Evolutionary conservation across 2,113 vertebrate species (phyloP).

Genomic region (Ceratotherium simum): DNA sequence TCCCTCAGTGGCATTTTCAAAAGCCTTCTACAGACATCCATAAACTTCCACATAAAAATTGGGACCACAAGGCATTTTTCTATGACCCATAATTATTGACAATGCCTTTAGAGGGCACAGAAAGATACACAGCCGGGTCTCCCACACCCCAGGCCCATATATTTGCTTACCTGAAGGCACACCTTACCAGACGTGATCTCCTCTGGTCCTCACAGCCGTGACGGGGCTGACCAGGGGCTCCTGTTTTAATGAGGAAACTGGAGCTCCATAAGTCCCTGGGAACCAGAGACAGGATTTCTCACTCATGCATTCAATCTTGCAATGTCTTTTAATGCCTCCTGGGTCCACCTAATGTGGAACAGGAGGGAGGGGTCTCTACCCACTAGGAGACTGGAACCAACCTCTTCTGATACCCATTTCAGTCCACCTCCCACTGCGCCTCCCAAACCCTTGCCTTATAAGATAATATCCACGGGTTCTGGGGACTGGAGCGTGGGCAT

Average conservation of each 20-base stretch:
- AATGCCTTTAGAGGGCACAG: neutral
- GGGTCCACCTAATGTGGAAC: too few species aligned
- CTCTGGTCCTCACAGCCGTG: neutral
- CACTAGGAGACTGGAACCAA: neutral
- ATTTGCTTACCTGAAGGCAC: rapidly evolving
- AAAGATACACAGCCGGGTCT: too few species aligned
- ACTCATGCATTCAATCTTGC: neutral
- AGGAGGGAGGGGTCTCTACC: neutral
- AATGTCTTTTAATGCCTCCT: neutral
- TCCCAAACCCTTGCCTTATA: neutral
- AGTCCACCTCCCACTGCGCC: neutral
- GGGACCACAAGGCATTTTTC: neutral
- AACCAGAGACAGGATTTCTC: neutral
- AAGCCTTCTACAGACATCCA: neutral
- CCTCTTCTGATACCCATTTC: rapidly evolving
- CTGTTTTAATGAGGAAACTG: rapidly evolving
- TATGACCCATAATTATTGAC: neutral
- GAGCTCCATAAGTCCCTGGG: neutral
- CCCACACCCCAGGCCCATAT: neutral
- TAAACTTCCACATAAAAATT: neutral
- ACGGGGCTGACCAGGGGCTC: rapidly evolving
- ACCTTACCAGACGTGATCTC: rapidly evolving
- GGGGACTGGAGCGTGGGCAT: neutral
- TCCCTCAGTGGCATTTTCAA: neutral
- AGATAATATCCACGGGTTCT: neutral